Base-by-base conservation (phyloP, 2,113 vertebrate genomes). In the Megaceryle maxima region DNA sequence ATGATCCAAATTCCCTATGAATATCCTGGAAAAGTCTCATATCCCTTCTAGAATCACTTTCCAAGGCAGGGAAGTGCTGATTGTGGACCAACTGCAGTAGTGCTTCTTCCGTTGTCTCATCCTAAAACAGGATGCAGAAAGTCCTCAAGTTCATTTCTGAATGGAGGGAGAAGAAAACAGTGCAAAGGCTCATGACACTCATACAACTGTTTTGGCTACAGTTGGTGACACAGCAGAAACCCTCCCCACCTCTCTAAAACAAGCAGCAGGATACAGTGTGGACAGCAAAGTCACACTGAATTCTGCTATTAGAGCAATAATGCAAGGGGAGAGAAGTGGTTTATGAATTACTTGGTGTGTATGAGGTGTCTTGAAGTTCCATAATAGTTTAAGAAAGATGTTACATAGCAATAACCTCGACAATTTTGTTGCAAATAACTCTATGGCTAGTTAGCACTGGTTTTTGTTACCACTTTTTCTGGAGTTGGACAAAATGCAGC, bases 191-290 rank as follows among this genome's bases (percentile, higher is more conserved):
- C 17, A 17, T 75, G 3, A 1, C 0, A 2, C 5, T 83, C 1
- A 0, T 48, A 11, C 28, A 10, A 4, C 18, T 59, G 6, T 43
- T 56, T 75, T 88, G 53, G 50, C 16, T 74, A 4, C 3, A 4
- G 50, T 16, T 2, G 1, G 35, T 41, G 14, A 44, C 10, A 26
- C 37, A 18, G 10, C 22, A 68, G 25, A 44, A 72, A 12, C 3
- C 1, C 5, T 48, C 16, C 16, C 28, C 11, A 43, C 11, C 21
- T 63, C n/a, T 22, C 31, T 13, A 33, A 79, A 64, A n/a, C 7
- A 33, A 39, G 11, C 16, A 66, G 2, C 0, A 1, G 19, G 16
- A 16, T 1, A 0, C 16, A 37, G 7, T 18, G 14, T 29, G 29
- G 67, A 17, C 16, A 69, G 26, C 19, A 57, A 72, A 73, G 9